Evolutionary conservation across 2,113 vertebrate species (phyloP).

Genomic region (Hypanus sabinus): DNA sequence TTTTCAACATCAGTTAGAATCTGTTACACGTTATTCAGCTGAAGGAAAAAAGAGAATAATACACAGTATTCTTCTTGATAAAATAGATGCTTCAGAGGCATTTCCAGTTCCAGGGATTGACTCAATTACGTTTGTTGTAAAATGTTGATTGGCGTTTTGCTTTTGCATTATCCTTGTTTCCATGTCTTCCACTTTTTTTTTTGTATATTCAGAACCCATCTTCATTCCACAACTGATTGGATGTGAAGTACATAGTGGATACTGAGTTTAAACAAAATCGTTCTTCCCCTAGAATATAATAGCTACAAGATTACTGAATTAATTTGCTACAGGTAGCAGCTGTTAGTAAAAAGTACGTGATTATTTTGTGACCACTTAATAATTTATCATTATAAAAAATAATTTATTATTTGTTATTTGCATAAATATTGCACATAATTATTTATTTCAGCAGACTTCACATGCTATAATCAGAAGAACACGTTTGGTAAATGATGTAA

Average conservation of each 20-base stretch:
- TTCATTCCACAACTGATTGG: background rate
- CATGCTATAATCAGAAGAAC: background rate
- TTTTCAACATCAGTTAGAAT: background rate
- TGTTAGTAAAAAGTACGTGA: background rate
- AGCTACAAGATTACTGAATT: background rate
- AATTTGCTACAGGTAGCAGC: background rate
- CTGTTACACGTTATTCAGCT: background rate
- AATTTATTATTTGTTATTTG: conserved; percentile 15
- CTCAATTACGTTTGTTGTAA: background rate
- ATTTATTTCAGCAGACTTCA: background rate
- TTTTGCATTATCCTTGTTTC: background rate
- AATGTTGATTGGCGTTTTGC: background rate
- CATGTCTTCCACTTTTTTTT: background rate
- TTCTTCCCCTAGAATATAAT: background rate
- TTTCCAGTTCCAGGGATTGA: background rate
- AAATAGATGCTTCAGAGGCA: background rate
- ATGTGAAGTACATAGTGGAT: background rate
- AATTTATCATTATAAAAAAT: background rate
- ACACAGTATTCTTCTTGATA: background rate
- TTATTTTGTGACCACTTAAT: background rate
- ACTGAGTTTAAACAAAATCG: background rate
- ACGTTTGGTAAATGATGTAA: background rate
- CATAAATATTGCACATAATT: background rate
- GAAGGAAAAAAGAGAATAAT: conserved; percentile 4
- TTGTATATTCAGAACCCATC: background rate